phyloP scores from a whole-genome alignment of 1,140 invertebrate species.

The Drosophila nasuta region DNA sequence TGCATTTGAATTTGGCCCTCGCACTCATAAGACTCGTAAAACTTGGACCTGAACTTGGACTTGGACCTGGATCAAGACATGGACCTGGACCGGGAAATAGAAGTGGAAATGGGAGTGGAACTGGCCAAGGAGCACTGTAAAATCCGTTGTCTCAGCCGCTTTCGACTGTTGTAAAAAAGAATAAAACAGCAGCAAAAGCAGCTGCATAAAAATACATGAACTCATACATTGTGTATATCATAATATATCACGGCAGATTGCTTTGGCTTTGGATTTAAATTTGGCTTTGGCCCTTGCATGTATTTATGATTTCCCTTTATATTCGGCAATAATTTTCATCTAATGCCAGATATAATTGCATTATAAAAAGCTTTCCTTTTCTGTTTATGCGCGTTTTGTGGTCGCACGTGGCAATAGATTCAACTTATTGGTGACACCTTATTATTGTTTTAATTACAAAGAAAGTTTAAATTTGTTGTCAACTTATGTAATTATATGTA shows the following conservation, averaged over 20 bases:
- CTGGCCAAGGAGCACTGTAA: slow-evolving; percentile 48
- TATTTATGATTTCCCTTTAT: slow-evolving; percentile 60
- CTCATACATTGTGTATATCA: slow-evolving; percentile 64
- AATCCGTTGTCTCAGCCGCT: slow-evolving; percentile 67
- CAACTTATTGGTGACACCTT: neutral
- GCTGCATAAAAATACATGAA: slow-evolving; percentile 60
- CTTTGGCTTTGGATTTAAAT: slow-evolving; percentile 50
- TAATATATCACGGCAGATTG: slow-evolving; percentile 69
- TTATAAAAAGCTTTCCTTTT: slow-evolving; percentile 51
- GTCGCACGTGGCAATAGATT: slow-evolving; percentile 10
- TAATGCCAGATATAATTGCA: slow-evolving; percentile 72
- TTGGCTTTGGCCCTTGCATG: slow-evolving; percentile 8
- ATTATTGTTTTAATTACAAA: slow-evolving; percentile 7
- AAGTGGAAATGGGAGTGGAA: neutral
- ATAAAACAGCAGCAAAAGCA: slow-evolving; percentile 27
- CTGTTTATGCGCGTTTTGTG: slow-evolving; percentile 51
- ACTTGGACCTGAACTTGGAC: slow-evolving; percentile 37
- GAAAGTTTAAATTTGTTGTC: neutral
- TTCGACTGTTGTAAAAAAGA: slow-evolving; percentile 45
- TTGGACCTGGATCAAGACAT: slow-evolving; percentile 28
- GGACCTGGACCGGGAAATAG: slow-evolving; percentile 12
- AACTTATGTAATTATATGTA: neutral
- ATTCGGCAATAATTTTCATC: slow-evolving; percentile 43
- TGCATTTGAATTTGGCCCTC: slow-evolving; percentile 26
- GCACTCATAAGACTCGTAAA: slow-evolving; percentile 29